Conservation (phyloP, 1,140 invertebrate species). For the Mycetomoellerius zeteki region DNA sequence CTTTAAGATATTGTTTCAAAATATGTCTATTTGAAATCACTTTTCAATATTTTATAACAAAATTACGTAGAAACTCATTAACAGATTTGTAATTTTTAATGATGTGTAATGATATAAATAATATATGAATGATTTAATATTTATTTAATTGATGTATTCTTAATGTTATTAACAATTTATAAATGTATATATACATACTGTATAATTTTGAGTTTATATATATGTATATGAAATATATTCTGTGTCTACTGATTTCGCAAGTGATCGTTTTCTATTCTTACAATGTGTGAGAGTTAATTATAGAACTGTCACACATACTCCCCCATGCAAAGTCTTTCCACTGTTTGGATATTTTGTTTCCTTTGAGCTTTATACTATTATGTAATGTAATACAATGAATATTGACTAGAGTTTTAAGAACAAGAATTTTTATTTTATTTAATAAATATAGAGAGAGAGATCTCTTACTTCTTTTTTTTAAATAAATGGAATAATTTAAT, state of each 20-base stretch:
- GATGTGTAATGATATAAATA: no score
- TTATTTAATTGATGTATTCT: neutral
- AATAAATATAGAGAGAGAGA: no score
- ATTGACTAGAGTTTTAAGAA: neutral
- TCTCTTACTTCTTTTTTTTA: no score
- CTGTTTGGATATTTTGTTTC: neutral
- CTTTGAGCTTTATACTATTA: neutral
- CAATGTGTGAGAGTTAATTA: constrained; percentile 64
- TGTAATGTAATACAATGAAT: neutral
- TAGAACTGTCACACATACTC: constrained; percentile 47
- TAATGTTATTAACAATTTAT: no score
- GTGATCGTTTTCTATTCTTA: constrained; percentile 39
- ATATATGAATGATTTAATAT: neutral
- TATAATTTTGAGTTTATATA: no score
- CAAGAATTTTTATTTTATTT: neutral
- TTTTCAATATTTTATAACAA: neutral
- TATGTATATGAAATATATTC: neutral
- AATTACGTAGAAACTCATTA: neutral
- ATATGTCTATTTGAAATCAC: neutral
- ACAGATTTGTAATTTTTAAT: neutral
- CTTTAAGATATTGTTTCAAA: neutral
- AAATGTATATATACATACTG: no score
- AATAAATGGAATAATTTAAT: no score
- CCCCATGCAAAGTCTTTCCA: neutral
- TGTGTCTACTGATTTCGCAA: constrained; percentile 5